Evolutionary conservation across 1,140 invertebrate species (phyloP).

Genomic region (Asobara japonica): DNA sequence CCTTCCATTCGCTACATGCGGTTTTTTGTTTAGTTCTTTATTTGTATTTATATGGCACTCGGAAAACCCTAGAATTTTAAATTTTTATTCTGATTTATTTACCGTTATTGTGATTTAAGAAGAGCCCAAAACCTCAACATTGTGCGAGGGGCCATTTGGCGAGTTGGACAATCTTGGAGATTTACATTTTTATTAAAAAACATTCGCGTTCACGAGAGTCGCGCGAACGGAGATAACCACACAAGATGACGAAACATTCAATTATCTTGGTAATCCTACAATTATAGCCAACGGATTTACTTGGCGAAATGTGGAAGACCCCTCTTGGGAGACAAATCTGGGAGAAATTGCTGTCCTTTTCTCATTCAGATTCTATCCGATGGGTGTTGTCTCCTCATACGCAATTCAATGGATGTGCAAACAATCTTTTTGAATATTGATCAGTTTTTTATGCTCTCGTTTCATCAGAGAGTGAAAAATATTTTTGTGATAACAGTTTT

Average conservation of each 20-base stretch:
- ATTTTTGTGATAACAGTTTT: no score
- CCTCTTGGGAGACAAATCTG: not conserved
- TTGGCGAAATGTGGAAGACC: constrained; percentile 27
- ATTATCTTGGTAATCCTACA: constrained; percentile 45
- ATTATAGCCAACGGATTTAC: constrained; percentile 46
- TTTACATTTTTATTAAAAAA: constrained; percentile 48
- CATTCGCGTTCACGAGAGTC: constrained; percentile 40
- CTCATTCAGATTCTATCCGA: not conserved
- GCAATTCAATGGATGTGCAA: no score
- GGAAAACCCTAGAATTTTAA: not conserved
- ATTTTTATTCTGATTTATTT: not conserved
- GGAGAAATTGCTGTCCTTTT: not conserved
- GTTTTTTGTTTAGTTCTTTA: not conserved
- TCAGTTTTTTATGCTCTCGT: no score
- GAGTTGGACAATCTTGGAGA: constrained; percentile 11
- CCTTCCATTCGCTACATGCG: not conserved
- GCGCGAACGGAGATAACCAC: constrained; percentile 37
- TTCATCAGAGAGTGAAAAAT: no score
- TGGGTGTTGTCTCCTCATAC: not conserved
- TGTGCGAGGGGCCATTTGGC: not conserved
- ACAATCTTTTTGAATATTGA: no score
- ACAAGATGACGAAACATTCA: constrained; percentile 42
- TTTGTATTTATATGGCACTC: constrained; percentile 14
- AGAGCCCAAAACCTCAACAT: not conserved
- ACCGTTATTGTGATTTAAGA: not conserved